These are phyloP conservation scores for Passerculus sandwichensis DNA, from an alignment of 2,797 vertebrate genomes.

Conservation along the genomic window DNA sequence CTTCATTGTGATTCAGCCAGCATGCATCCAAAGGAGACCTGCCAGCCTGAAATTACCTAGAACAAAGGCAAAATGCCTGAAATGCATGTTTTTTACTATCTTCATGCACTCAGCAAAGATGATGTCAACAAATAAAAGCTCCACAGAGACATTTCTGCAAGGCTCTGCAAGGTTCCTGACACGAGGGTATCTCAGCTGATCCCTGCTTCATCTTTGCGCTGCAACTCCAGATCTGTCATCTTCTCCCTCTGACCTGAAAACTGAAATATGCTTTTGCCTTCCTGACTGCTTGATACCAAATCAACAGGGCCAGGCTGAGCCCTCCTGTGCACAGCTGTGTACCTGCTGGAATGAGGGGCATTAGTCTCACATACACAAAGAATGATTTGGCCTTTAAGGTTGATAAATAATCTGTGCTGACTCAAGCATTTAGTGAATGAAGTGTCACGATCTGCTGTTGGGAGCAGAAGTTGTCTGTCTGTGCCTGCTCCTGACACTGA, in stretches of 20 bases:
- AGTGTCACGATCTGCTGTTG: not conserved
- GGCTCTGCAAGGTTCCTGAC: not conserved
- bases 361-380: not conserved
- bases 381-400: not conserved
- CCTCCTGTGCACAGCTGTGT: not conserved
- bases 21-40: slow-evolving; percentile 51
- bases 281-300: not conserved
- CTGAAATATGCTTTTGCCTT: not conserved
- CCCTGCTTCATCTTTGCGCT: not conserved
- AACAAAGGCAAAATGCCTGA: slow-evolving; percentile 67
- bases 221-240: not conserved
- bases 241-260: not conserved
- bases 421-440: not conserved
- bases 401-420: slow-evolving; percentile 17
- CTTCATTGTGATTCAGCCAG: slow-evolving; percentile 76
- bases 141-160: not conserved
- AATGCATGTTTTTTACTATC: slow-evolving; percentile 25
- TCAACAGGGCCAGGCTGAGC: not conserved
- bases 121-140: slow-evolving; percentile 8
- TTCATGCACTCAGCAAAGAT: slow-evolving; percentile 1
- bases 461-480: slow-evolving; percentile 38
- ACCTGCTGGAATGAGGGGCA: not conserved
- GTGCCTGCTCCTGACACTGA: slow-evolving; percentile 22
- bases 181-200: not conserved
- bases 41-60: slow-evolving; percentile 71